These are phyloP conservation scores for Mechanitis mazaeus DNA, from an alignment of 2,888 invertebrate genomes.

Conservation along the genomic window DNA sequence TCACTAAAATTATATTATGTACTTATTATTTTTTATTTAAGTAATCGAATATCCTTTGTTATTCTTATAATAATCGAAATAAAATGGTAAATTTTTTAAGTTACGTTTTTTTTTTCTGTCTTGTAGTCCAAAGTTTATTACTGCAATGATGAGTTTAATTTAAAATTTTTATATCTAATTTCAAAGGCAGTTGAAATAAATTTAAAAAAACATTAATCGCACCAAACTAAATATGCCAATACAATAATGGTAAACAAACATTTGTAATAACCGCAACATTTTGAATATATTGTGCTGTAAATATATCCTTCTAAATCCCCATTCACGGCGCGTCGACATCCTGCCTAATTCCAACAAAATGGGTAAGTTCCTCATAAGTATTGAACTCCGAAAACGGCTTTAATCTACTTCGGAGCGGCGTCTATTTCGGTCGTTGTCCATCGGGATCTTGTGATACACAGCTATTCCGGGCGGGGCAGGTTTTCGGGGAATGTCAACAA, in stretches of 20 bases:
- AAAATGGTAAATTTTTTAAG: no score
- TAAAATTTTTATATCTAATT: no score
- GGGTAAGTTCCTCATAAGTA: slow-evolving; percentile 44
- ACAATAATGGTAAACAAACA: slow-evolving; percentile 9
- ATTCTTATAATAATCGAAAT: no score
- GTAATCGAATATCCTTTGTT: no score
- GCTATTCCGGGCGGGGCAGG: slow-evolving; percentile 73
- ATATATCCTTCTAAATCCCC: slow-evolving; percentile 26
- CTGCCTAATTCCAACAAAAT: slow-evolving; percentile 44
- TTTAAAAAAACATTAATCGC: no score
- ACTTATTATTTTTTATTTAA: no score
- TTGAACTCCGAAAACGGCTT: slow-evolving; percentile 61
- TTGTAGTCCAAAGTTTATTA: no score
- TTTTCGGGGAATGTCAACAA: slow-evolving; percentile 77
- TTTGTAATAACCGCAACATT: slow-evolving; percentile 19
- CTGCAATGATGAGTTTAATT: no score
- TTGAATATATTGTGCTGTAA: slow-evolving; percentile 19
- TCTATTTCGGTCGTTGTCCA: slow-evolving; percentile 71
- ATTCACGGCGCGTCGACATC: slow-evolving; percentile 34
- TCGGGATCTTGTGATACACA: slow-evolving; percentile 49
- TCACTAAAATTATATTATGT: no score
- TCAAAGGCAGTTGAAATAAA: no score
- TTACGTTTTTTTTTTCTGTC: no score
- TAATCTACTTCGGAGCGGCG: slow-evolving; percentile 52
- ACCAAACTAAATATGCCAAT: no score